phyloP scores from a whole-genome alignment of 2,113 vertebrate species.

The Oostethus manadensis region DNA sequence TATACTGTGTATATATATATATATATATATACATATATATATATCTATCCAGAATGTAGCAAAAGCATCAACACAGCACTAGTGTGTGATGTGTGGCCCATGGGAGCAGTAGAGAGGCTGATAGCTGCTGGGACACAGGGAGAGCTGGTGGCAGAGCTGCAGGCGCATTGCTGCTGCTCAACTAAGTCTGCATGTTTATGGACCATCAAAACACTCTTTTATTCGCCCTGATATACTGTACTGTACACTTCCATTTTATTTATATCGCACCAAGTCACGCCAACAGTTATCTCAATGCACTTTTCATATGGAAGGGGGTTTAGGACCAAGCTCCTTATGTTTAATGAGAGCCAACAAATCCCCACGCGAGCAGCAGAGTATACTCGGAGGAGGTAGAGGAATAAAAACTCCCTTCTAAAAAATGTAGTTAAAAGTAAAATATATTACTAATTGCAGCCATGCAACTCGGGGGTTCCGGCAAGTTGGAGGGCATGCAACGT shows the following conservation, averaged over 20 bases:
- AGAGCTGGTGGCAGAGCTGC: constrained; percentile 51
- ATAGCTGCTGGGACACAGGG: constrained; percentile 67
- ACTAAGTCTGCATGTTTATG: constrained; percentile 16
- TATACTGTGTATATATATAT: background rate
- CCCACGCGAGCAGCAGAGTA: background rate
- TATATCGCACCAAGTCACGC: background rate
- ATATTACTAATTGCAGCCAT: too few relatives aligned
- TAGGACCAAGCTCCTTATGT: background rate
- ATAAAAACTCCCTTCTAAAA: constrained; percentile 1
- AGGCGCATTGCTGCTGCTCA: constrained; percentile 36
- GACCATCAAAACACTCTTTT: constrained; percentile 6
- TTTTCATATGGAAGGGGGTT: background rate
- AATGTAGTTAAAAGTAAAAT: background rate
- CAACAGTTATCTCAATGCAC: background rate
- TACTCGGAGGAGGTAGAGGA: constrained; percentile 25
- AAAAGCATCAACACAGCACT: constrained; percentile 83
- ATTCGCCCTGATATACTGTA: constrained; percentile 14
- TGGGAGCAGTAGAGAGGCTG: constrained; percentile 77
- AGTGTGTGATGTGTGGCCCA: constrained; percentile 77
- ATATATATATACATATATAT: constrained; percentile 36
- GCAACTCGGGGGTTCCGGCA: too few relatives aligned
- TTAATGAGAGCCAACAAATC: constrained; percentile 9
- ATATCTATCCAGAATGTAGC: constrained; percentile 35
- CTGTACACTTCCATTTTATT: constrained; percentile 3
- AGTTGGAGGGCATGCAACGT: too few relatives aligned